phyloP scores from a whole-genome alignment of 2,113 vertebrate genomes.

The Cyrtonyx montezumae region DNA sequence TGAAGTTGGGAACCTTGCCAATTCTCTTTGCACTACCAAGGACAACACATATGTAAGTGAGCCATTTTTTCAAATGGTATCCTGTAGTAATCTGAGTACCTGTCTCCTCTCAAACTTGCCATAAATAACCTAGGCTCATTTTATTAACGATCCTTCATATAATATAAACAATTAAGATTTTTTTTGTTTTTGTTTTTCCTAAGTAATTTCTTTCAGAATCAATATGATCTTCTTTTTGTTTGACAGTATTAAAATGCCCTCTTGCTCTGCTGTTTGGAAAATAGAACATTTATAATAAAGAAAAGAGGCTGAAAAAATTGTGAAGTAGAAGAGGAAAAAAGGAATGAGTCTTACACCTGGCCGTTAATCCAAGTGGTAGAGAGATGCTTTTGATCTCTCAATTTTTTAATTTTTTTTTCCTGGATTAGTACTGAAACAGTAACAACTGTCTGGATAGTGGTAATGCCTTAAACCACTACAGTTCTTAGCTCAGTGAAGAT shows the following conservation, averaged over 20 bases:
- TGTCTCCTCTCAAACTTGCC: background rate
- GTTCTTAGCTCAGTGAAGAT: background rate
- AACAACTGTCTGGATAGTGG: background rate
- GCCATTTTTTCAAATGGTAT: background rate
- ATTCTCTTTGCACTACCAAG: background rate
- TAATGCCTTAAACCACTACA: rapidly evolving
- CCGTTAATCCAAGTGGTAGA: background rate
- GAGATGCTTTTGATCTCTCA: background rate
- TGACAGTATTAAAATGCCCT: background rate
- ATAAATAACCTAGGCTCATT: background rate
- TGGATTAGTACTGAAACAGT: background rate
- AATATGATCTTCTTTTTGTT: background rate
- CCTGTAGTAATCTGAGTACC: background rate
- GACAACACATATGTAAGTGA: background rate
- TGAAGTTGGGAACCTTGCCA: background rate
- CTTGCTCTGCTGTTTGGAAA: background rate
- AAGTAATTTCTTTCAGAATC: constrained; percentile 6
- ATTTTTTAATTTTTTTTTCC: background rate
- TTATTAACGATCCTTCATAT: background rate
- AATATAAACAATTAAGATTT: background rate
- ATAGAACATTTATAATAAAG: background rate
- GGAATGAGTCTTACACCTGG: background rate
- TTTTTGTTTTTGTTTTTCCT: background rate
- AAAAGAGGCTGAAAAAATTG: background rate
- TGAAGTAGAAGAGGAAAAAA: background rate